phyloP scores from a whole-genome alignment of 2,113 vertebrate species.

The Redunca redunca region DNA sequence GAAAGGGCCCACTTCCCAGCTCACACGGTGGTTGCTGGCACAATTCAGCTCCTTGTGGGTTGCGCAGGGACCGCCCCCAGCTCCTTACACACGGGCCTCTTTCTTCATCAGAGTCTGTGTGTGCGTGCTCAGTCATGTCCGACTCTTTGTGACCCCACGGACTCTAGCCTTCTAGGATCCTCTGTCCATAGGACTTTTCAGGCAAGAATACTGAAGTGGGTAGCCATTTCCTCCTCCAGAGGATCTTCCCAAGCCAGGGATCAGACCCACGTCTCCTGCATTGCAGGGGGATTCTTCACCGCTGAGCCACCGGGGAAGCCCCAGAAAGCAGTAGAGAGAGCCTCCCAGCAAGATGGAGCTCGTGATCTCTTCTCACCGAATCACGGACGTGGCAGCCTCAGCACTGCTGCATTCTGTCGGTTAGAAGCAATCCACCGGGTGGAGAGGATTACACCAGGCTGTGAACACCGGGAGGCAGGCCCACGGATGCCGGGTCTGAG shows the following conservation, averaged over 20 bases:
- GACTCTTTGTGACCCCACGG: neutral
- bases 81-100: neutral
- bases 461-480: neutral
- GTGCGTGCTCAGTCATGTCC: neutral
- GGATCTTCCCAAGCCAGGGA: neutral
- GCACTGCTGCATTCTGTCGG: fast-evolving
- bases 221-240: neutral
- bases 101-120: neutral
- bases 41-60: neutral
- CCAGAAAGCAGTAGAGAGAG: neutral
- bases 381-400: too few species aligned
- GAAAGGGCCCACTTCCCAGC: too few species aligned
- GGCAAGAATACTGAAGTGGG: neutral
- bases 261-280: neutral
- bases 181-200: neutral
- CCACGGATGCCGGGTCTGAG: neutral
- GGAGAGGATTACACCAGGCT: neutral
- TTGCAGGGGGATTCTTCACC: neutral
- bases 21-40: neutral
- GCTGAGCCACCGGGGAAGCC: neutral
- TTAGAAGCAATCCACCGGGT: neutral
- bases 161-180: neutral
- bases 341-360: neutral
- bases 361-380: neutral
- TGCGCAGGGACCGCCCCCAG: neutral